A percentile compares a stretch with the other conserved stretches of the same genome.
phyloP scores from a whole-genome alignment of 2,888 invertebrate species.

The Eupithecia subfuscata region DNA sequence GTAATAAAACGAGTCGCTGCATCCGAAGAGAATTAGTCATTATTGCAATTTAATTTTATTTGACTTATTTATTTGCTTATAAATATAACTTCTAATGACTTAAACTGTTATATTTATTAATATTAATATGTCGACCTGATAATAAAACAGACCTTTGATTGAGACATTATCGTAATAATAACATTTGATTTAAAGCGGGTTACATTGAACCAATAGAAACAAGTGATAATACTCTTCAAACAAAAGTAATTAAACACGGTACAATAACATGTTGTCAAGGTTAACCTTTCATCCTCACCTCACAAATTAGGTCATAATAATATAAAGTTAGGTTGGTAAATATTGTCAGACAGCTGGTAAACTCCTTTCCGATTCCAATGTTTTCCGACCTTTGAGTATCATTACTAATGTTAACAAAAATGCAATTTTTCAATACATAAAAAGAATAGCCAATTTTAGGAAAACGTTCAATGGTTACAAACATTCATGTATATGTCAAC shows the following conservation, averaged over 20 bases:
- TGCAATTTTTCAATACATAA: not conserved
- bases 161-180: not conserved
- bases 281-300: not conserved
- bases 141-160: slow-evolving; percentile 6
- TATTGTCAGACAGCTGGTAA: not conserved
- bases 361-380: not conserved
- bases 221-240: slow-evolving; percentile 8
- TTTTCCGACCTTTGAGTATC: not conserved
- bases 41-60: no score
- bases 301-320: not conserved
- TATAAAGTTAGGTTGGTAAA: not conserved
- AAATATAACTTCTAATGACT: not conserved
- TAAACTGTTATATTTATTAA: not conserved
- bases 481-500: no score
- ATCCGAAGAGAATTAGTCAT: no score
- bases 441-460: not conserved
- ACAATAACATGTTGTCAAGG: not conserved
- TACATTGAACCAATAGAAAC: not conserved
- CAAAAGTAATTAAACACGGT: not conserved
- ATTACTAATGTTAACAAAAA: not conserved
- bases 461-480: no score
- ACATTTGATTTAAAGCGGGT: not conserved
- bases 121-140: not conserved
- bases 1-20: no score
- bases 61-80: no score